phyloP scores from a whole-genome alignment of 2,113 vertebrate species.

The Chionodraco myersi region DNA sequence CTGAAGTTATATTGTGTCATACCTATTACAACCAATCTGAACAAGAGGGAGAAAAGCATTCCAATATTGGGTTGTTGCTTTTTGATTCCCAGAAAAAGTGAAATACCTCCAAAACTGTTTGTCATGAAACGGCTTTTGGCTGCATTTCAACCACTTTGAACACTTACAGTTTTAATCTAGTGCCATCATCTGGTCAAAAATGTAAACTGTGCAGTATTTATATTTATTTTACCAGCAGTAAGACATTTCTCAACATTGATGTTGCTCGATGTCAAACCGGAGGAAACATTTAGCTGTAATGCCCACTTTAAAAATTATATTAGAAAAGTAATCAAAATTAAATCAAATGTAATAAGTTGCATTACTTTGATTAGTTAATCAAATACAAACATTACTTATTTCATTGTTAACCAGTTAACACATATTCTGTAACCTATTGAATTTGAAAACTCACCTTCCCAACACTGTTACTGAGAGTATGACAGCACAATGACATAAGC shows the following conservation, averaged over 20 bases:
- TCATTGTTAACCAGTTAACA: too few relatives aligned
- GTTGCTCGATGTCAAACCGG: too few relatives aligned
- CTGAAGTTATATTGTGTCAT: neutral
- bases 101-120: neutral
- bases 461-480: neutral
- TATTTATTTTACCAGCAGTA: too few relatives aligned
- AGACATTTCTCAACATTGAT: too few relatives aligned
- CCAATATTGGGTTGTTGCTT: neutral
- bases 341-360: too few relatives aligned
- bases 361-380: too few relatives aligned
- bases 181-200: conserved; percentile 39
- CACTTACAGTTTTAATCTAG: neutral
- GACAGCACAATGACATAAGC: neutral
- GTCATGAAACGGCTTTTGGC: neutral
- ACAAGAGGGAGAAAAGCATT: neutral
- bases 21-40: neutral
- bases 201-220: neutral
- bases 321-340: too few relatives aligned
- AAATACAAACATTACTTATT: too few relatives aligned
- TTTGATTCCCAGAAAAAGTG: neutral
- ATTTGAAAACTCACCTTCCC: too few relatives aligned
- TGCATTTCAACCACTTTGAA: neutral
- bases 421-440: too few relatives aligned
- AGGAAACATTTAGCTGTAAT: too few relatives aligned
- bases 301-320: too few relatives aligned